Evolutionary conservation across 1,140 invertebrate genomes (phyloP).

Genomic region (Pseudoatta argentina): DNA sequence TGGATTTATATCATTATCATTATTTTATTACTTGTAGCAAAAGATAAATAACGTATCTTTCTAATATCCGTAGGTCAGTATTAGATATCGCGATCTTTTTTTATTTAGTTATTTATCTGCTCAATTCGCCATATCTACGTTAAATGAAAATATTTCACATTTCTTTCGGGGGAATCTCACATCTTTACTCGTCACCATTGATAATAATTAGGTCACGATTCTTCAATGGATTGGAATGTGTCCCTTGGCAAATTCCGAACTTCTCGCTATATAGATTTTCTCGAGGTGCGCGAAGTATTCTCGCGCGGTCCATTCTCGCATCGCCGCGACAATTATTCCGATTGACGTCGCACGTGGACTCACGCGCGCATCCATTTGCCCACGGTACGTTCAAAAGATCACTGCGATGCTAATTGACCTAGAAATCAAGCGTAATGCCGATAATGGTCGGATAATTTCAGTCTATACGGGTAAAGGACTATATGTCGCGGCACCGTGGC

Average conservation of each 20-base stretch:
- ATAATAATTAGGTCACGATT: conserved; percentile 32
- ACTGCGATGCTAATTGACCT: conserved; percentile 70
- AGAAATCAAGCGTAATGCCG: conserved; percentile 75
- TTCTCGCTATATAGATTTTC: background rate
- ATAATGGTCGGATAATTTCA: conserved; percentile 79
- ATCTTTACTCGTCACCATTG: background rate
- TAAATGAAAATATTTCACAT: background rate
- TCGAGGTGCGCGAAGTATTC: background rate
- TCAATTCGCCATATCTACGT: background rate
- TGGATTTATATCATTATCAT: conserved; percentile 31
- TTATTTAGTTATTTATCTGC: background rate
- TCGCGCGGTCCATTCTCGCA: background rate
- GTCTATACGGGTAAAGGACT: conserved; percentile 77
- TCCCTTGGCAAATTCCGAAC: conserved; percentile 9
- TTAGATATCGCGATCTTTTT: conserved; percentile 24
- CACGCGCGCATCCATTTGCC: conserved; percentile 31
- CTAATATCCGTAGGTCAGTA: background rate
- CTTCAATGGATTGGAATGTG: background rate
- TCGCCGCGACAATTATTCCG: conserved; percentile 23
- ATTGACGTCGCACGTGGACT: conserved; percentile 44
- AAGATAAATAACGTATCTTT: conserved; percentile 26
- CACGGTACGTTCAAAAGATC: conserved; percentile 68
- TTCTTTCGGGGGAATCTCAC: background rate
- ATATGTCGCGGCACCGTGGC: conserved; percentile 53
- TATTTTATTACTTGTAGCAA: background rate